phyloP scores from a whole-genome alignment of 2,888 invertebrate genomes.

The Nesidiocoris tenuis region DNA sequence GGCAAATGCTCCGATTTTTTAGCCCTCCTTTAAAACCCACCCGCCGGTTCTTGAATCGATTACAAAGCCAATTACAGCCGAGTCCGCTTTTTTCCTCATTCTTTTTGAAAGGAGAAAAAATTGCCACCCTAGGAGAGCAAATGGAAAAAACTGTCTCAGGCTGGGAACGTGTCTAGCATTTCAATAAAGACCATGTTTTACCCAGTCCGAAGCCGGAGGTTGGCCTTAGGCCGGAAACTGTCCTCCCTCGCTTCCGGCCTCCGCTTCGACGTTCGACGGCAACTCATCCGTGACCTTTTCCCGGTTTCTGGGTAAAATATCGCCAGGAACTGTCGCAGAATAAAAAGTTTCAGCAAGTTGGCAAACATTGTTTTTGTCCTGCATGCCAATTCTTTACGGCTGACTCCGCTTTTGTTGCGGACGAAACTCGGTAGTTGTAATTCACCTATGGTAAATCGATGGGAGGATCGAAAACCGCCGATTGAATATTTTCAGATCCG shows the following conservation, averaged over 20 bases:
- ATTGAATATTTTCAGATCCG: too few relatives aligned
- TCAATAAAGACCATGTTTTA: conserved; percentile 24
- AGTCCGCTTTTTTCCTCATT: conserved; percentile 5
- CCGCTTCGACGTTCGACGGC: conserved; percentile 11
- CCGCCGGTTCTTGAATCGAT: conserved; percentile 15
- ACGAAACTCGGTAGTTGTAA: too few relatives aligned
- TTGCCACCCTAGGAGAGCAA: background rate
- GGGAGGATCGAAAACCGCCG: too few relatives aligned
- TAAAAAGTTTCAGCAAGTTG: background rate
- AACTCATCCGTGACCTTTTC: background rate
- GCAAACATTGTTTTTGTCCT: background rate
- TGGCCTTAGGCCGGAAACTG: conserved; percentile 10
- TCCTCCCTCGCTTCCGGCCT: conserved; percentile 4
- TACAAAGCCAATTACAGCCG: conserved; percentile 8
- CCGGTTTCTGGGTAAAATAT: background rate
- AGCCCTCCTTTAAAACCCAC: background rate
- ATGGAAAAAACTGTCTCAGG: conserved; percentile 10
- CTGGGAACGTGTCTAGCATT: conserved; percentile 23
- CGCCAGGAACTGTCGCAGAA: background rate
- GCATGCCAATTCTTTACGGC: background rate
- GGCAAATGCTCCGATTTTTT: conserved; percentile 16
- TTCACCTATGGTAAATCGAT: too few relatives aligned
- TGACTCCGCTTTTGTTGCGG: too few relatives aligned
- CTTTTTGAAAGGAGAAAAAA: background rate
- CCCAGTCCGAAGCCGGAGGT: conserved; percentile 2